These are phyloP conservation scores for Drosophila funebris DNA, from an alignment of 1,140 invertebrate species.

Conservation along the genomic window DNA sequence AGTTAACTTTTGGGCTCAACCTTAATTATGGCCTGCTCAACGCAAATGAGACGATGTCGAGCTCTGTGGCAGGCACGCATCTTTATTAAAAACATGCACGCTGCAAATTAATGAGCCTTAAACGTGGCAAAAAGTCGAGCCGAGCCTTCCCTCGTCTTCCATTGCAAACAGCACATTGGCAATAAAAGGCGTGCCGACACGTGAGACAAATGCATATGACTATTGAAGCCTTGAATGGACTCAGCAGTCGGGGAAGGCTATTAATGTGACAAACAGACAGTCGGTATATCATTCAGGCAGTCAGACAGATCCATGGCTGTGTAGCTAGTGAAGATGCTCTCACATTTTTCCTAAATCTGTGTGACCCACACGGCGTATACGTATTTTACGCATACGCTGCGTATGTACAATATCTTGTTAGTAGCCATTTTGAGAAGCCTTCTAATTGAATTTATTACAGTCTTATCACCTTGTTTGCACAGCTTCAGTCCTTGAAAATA, in stretches of 20 bases:
- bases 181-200: slow-evolving; percentile 68
- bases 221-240: slow-evolving; percentile 63
- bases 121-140: slow-evolving; percentile 49
- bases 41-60: slow-evolving; percentile 1
- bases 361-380: slow-evolving; percentile 35
- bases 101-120: slow-evolving; percentile 72
- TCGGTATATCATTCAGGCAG: slow-evolving; percentile 6
- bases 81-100: slow-evolving; percentile 78
- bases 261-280: slow-evolving; percentile 49
- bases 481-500: slow-evolving; percentile 2
- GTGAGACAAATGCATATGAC: slow-evolving; percentile 77
- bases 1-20: slow-evolving; percentile 73
- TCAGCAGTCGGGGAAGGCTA: slow-evolving; percentile 34
- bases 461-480: slow-evolving; percentile 20
- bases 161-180: slow-evolving; percentile 47
- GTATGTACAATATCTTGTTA: slow-evolving; percentile 35
- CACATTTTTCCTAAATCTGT: slow-evolving; percentile 9
- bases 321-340: slow-evolving; percentile 9
- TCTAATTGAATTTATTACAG: slow-evolving; percentile 27
- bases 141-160: neutral
- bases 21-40: slow-evolving; percentile 65
- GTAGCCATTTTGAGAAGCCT: neutral
- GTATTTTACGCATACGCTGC: slow-evolving; percentile 14
- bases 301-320: neutral
- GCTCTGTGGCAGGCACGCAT: slow-evolving; percentile 46